Percentiles rank a stretch among this genome's conserved stretches.
These are phyloP conservation scores for Mechanitis mazaeus DNA, from an alignment of 2,888 invertebrate species.

Conservation along the genomic window DNA sequence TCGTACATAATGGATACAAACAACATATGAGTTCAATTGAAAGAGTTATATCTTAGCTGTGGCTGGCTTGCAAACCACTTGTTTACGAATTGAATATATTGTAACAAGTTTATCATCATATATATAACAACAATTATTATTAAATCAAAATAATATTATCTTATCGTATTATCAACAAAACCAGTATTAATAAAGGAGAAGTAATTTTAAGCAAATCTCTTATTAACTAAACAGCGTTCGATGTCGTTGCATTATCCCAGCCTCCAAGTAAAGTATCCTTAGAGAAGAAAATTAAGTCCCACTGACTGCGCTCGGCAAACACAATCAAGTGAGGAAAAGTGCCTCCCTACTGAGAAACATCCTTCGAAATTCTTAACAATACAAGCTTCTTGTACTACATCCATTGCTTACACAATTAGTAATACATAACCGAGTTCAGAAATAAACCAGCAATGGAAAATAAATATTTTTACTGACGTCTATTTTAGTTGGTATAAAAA, in stretches of 20 bases:
- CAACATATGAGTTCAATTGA: neutral
- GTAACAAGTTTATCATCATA: too few species aligned
- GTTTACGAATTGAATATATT: too few species aligned
- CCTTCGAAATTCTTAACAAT: neutral
- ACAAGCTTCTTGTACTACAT: neutral
- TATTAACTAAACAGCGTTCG: conserved; percentile 9
- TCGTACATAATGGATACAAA: conserved; percentile 3
- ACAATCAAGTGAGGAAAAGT: conserved; percentile 37
- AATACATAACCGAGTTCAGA: neutral
- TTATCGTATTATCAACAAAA: too few species aligned
- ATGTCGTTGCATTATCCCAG: conserved; percentile 15
- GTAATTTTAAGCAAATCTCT: conserved; percentile 9
- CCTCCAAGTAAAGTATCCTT: conserved; percentile 22
- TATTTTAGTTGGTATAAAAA: neutral
- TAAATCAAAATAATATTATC: too few species aligned
- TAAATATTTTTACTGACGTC: neutral
- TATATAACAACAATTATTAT: too few species aligned
- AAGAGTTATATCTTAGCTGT: neutral
- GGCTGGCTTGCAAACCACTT: too few species aligned
- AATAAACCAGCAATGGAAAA: conserved; percentile 21
- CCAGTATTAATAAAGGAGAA: neutral
- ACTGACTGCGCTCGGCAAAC: conserved; percentile 44
- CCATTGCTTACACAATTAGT: conserved; percentile 15
- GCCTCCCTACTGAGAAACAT: conserved; percentile 14
- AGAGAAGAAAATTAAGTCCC: conserved; percentile 53